Evolutionary conservation across 1,140 invertebrate genomes (phyloP).

Genomic region (Panagrolaimus sp.): DNA sequence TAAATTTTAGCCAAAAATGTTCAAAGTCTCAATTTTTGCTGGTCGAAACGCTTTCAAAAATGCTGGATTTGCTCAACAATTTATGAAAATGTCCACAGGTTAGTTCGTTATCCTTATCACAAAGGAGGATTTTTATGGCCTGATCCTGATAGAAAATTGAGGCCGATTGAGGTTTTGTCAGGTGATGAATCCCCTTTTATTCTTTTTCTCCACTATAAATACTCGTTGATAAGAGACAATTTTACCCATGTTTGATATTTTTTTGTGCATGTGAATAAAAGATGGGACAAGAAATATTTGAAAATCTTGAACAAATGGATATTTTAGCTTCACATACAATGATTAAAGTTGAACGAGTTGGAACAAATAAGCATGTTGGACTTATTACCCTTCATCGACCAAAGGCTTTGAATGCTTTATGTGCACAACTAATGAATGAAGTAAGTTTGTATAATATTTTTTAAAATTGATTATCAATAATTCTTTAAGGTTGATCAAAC

Average conservation of each 20-base stretch:
- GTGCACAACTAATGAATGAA: slow-evolving; percentile 78
- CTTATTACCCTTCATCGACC: slow-evolving; percentile 83
- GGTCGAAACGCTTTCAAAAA: slow-evolving; percentile 1
- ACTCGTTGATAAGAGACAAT: too few species aligned
- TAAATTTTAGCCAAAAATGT: background rate
- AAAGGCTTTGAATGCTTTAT: slow-evolving; percentile 88
- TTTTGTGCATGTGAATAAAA: too few species aligned
- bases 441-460: slow-evolving; percentile 29
- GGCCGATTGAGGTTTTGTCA: too few species aligned
- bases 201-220: too few species aligned
- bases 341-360: slow-evolving; percentile 44
- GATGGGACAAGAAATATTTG: too few species aligned
- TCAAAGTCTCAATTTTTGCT: background rate
- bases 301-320: background rate
- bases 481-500: slow-evolving; percentile 65
- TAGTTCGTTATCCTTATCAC: too few species aligned
- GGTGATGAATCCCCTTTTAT: too few species aligned
- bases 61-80: background rate
- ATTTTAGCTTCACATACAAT: slow-evolving; percentile 22
- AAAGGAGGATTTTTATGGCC: too few species aligned
- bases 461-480: slow-evolving; percentile 1
- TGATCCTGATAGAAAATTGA: too few species aligned
- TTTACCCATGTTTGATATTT: too few species aligned
- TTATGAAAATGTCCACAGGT: slow-evolving; percentile 7
- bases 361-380: slow-evolving; percentile 69